Percentiles rank a stretch among this genome's conserved stretches.
These are phyloP conservation scores for Pseudococcus viburni DNA, from an alignment of 2,888 invertebrate genomes.

Conservation along the genomic window DNA sequence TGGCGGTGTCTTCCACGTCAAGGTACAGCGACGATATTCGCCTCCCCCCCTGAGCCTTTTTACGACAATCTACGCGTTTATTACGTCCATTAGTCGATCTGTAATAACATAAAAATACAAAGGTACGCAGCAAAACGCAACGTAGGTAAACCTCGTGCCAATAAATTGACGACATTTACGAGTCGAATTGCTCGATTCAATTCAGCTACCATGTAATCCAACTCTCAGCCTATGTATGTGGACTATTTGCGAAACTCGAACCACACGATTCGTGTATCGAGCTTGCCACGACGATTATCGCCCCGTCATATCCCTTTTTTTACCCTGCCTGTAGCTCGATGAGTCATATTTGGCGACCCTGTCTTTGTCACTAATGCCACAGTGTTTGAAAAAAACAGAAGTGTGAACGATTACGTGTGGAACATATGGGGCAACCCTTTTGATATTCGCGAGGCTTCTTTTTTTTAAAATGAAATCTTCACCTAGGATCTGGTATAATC, in stretches of 20 bases:
- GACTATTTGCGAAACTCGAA: constrained; percentile 6
- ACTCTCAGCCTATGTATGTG: not conserved
- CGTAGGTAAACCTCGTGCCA: not conserved
- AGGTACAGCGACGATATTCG: not conserved
- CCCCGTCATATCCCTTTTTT: not conserved
- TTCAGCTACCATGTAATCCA: not conserved
- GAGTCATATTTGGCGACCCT: not conserved
- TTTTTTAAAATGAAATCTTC: not conserved
- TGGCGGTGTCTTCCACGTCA: constrained; percentile 6
- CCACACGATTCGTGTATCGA: not conserved
- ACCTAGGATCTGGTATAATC: not conserved
- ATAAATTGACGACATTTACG: constrained; percentile 17
- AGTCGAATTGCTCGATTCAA: not conserved
- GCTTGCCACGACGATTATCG: not conserved
- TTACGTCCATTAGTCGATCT: constrained; percentile 22
- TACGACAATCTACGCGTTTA: not conserved
- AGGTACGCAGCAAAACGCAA: not conserved
- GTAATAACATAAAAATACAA: not conserved
- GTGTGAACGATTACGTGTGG: not conserved
- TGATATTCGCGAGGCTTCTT: not conserved
- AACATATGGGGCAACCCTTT: not conserved
- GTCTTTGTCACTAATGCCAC: not conserved
- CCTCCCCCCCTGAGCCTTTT: not conserved
- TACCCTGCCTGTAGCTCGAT: not conserved
- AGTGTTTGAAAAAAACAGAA: not conserved